A percentile compares a stretch with the other conserved stretches of the same genome.
phyloP scores from a whole-genome alignment of 1,140 invertebrate species.

The Danaus plexippus region DNA sequence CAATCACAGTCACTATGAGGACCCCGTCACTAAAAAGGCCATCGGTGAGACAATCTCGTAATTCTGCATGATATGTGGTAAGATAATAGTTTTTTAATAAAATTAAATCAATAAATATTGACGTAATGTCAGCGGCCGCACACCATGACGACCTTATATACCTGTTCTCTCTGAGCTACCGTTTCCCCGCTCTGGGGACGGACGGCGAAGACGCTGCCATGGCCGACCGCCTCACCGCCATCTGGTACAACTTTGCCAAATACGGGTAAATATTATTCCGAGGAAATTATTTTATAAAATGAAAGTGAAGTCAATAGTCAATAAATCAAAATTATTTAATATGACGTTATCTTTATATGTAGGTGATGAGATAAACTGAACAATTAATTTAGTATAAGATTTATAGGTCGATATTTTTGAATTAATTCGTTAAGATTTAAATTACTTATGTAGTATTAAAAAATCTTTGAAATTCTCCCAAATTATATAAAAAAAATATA shows the following conservation, averaged over 20 bases:
- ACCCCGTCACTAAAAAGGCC: conserved; percentile 41
- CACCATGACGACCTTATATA: conserved; percentile 53
- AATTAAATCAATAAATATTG: no score
- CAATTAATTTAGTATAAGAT: not conserved
- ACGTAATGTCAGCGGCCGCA: conserved; percentile 24
- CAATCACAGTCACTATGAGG: conserved; percentile 49
- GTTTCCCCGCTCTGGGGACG: conserved; percentile 28
- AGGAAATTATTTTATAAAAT: no score
- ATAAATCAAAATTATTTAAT: no score
- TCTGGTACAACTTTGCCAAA: conserved; percentile 49
- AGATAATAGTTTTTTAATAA: no score
- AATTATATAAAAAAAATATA: no score
- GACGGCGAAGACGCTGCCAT: conserved; percentile 25
- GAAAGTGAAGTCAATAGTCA: no score
- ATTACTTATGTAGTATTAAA: no score
- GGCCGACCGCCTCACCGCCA: conserved; percentile 38
- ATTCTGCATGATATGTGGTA: not conserved
- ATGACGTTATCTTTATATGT: no score
- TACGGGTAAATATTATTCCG: conserved; percentile 28
- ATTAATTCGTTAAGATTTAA: not conserved
- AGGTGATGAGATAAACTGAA: no score
- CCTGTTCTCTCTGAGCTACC: conserved; percentile 36
- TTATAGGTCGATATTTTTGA: not conserved
- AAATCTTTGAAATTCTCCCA: no score
- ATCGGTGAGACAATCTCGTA: conserved; percentile 26